These are phyloP conservation scores for Pempheris klunzingeri DNA, from an alignment of 2,797 vertebrate genomes.

Conservation along the genomic window DNA sequence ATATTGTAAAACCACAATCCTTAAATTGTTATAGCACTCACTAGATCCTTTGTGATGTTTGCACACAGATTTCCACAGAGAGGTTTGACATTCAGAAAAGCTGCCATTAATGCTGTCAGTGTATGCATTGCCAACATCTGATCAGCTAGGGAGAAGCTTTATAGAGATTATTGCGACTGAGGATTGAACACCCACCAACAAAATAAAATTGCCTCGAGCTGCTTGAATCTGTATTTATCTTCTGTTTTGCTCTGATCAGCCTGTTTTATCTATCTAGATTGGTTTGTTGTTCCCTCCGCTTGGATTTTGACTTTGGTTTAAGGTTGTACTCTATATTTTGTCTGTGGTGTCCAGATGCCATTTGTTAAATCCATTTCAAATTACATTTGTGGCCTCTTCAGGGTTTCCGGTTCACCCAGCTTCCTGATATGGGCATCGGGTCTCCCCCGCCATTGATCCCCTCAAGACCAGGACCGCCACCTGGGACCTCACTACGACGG, in stretches of 20 bases:
- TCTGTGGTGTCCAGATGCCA: not conserved
- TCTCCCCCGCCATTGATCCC: conserved; percentile 95
- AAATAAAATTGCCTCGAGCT: conserved; percentile 1
- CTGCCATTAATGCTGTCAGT: not conserved
- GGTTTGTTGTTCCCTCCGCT: not conserved
- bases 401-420: conserved; percentile 98
- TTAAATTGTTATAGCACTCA: not conserved
- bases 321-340: not conserved
- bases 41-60: not conserved
- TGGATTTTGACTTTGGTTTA: not conserved
- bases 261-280: not conserved
- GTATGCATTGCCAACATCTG: conserved; percentile 17
- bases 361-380: not conserved
- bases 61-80: not conserved
- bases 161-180: conserved; percentile 36
- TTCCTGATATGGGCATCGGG: conserved; percentile 97
- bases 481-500: conserved; percentile 93
- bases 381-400: conserved; percentile 68
- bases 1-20: not conserved
- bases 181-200: conserved; percentile 27
- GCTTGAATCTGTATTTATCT: conserved; percentile 17
- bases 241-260: conserved; percentile 12
- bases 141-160: conserved; percentile 33
- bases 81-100: not conserved
- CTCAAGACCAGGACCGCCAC: conserved; percentile 92